A percentile compares a stretch with the other conserved stretches of the same genome.
phyloP scores from a whole-genome alignment of 2,888 invertebrate genomes.

The Cantharis flavilabris region DNA sequence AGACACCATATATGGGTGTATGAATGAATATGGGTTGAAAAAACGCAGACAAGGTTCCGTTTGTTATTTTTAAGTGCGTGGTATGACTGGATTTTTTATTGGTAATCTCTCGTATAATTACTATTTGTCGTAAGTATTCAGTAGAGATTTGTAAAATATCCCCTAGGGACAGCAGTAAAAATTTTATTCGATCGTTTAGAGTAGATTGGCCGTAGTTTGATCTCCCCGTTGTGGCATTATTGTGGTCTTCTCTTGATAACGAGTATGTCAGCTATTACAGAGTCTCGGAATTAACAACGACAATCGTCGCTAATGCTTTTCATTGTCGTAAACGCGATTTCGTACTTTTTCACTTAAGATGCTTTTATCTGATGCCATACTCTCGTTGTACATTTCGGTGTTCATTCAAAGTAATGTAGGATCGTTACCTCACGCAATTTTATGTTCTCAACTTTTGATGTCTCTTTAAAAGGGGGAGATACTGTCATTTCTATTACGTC shows the following conservation, averaged over 20 bases:
- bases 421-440: conserved; percentile 20
- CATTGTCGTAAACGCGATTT: conserved; percentile 36
- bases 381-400: conserved; percentile 5
- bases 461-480: conserved; percentile 17
- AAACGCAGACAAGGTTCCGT: background rate
- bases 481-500: conserved; percentile 21
- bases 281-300: conserved; percentile 36
- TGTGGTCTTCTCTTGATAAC: conserved; percentile 26
- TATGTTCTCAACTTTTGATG: conserved; percentile 27
- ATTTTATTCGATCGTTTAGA: conserved; percentile 31
- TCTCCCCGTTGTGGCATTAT: conserved; percentile 22
- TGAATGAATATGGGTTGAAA: background rate
- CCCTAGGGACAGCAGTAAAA: conserved; percentile 22
- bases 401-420: conserved; percentile 11
- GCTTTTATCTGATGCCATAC: conserved; percentile 15
- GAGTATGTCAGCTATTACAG: conserved; percentile 29
- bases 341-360: conserved; percentile 21
- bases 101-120: background rate
- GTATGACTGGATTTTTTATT: background rate
- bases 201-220: conserved; percentile 26
- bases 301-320: conserved; percentile 36
- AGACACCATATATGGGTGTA: background rate
- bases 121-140: background rate
- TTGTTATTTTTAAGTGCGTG: background rate
- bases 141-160: background rate